Evolutionary conservation across 2,888 invertebrate species (phyloP), one percentile per base, ranked within the genome.

Genomic region (Eledone cirrhosa): DNA sequence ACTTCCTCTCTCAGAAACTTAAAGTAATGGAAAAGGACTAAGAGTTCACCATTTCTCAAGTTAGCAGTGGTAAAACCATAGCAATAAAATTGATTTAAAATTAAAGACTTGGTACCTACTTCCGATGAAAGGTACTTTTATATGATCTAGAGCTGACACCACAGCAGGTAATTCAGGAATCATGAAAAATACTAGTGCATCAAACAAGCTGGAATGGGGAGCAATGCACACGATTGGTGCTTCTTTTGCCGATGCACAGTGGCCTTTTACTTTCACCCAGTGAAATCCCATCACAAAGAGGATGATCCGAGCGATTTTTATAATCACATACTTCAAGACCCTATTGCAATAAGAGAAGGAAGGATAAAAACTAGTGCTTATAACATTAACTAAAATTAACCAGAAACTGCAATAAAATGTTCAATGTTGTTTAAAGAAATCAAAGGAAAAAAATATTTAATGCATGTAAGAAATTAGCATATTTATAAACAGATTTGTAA

Each of bases 171-270:
- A 78, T 24, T 81, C 83, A 7, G 77, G 47, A 33, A 81, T 80
- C 79, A 81, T 83, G 82, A 85, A 86, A 27, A 84, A 72, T 47
- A 82, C 77, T 53, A 86, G 76, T n/a, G 95, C 94, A 91, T 98
- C 97, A 92, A 95, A 95, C 93, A 95, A 97, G 81, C 95, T 94
- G 59, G 97, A 97, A 91, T 98, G 97, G 4, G 97, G 97, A 5
- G 96, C 97, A 81, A 95, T 93, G 80, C 94, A 94, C 82, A 97
- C 91, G 91, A 97, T 94, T 1, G 87, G 86, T n/a, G 88, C 87
- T 47, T 81, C 80, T 14, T 8, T 41, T 27, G 85, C 53, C 24
- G 81, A 72, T 27, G 80, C 84, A 27, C 80, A 82, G 67, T 83
- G 69, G 22, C 88, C 87, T 77, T 77, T 83, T 13, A 86, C 80